Percentiles rank a stretch among this genome's conserved stretches.
phyloP scores from a whole-genome alignment of 2,113 vertebrate genomes.

The Corythoichthys intestinalis region DNA sequence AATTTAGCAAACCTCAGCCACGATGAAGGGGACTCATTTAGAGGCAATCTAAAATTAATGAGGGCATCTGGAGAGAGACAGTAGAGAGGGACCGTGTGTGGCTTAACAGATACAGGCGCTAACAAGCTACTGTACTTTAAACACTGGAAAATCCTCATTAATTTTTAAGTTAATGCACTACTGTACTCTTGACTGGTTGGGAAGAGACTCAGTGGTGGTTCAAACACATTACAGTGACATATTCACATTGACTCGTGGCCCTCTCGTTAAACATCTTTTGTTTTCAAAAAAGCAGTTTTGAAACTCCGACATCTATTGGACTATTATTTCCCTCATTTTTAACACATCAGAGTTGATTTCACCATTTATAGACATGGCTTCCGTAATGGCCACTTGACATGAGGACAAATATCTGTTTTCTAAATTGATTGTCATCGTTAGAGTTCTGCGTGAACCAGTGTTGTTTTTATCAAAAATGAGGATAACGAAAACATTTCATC shows the following conservation, averaged over 20 bases:
- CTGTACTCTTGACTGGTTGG: conserved; percentile 40
- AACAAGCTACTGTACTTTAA: conserved; percentile 70
- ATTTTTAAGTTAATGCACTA: conserved; percentile 55
- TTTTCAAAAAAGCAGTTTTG: conserved; percentile 9
- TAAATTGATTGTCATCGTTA: neutral
- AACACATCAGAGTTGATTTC: neutral
- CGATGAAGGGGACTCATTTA: conserved; percentile 72
- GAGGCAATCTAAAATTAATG: conserved; percentile 75
- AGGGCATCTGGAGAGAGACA: conserved; percentile 65
- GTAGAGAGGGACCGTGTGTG: conserved; percentile 43
- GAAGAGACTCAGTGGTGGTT: conserved; percentile 47
- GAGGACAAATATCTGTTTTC: neutral
- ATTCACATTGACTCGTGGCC: conserved; percentile 28
- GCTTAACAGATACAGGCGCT: conserved; percentile 63
- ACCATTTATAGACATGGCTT: neutral
- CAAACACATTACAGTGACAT: conserved; percentile 31
- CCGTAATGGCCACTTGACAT: neutral
- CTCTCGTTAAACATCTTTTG: conserved; percentile 26
- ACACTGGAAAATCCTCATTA: conserved; percentile 60
- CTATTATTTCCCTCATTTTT: conserved; percentile 14
- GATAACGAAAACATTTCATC: too few species aligned
- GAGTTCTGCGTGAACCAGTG: neutral
- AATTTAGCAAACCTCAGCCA: conserved; percentile 67
- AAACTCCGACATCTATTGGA: conserved; percentile 5
- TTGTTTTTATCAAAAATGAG: too few species aligned